Percentiles rank a stretch among this genome's conserved stretches.
Evolutionary conservation across 2,888 invertebrate genomes (phyloP).

Genomic region (Drosophila recens): DNA sequence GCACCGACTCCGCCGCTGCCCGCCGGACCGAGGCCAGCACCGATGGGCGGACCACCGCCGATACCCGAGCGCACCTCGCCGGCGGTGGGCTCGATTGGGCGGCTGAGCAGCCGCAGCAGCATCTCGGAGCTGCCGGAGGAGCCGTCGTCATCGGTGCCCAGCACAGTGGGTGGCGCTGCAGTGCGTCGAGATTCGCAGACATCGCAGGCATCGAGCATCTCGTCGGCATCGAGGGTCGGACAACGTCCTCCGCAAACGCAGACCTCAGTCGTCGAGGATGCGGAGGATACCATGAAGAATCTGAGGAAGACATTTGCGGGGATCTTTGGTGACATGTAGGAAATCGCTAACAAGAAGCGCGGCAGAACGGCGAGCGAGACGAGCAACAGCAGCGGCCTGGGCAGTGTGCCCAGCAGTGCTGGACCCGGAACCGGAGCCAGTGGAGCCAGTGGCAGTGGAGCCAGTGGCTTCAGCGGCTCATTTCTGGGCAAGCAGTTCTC

Average conservation of each 20-base stretch:
- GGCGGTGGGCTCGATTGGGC: constrained; percentile 85
- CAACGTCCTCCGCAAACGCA: constrained; percentile 86
- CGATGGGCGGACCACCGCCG: constrained; percentile 87
- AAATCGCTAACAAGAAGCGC: constrained; percentile 86
- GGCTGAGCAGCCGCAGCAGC: constrained; percentile 85
- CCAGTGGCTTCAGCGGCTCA: constrained; percentile 73
- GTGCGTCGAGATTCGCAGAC: constrained; percentile 90
- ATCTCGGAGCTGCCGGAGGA: constrained; percentile 84
- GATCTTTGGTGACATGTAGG: constrained; percentile 98
- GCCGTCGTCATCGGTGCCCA: constrained; percentile 66
- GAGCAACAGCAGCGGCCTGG: constrained; percentile 68
- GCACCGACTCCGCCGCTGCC: constrained; percentile 85
- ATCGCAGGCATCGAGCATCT: constrained; percentile 86
- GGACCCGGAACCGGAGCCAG: constrained; percentile 64
- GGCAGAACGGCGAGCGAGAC: constrained; percentile 85
- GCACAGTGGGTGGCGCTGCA: constrained; percentile 73
- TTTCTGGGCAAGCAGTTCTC: constrained; percentile 84
- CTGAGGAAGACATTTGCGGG: constrained; percentile 99
- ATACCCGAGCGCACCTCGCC: constrained; percentile 87
- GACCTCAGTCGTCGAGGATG: constrained; percentile 92
- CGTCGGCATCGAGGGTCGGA: constrained; percentile 84
- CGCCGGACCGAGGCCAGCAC: constrained; percentile 85
- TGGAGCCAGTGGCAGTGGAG: constrained; percentile 64
- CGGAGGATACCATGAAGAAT: constrained; percentile 99
- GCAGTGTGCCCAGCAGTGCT: constrained; percentile 74